These are phyloP conservation scores for Athene cunicularia DNA, from an alignment of 2,113 vertebrate genomes.

Conservation along the genomic window DNA sequence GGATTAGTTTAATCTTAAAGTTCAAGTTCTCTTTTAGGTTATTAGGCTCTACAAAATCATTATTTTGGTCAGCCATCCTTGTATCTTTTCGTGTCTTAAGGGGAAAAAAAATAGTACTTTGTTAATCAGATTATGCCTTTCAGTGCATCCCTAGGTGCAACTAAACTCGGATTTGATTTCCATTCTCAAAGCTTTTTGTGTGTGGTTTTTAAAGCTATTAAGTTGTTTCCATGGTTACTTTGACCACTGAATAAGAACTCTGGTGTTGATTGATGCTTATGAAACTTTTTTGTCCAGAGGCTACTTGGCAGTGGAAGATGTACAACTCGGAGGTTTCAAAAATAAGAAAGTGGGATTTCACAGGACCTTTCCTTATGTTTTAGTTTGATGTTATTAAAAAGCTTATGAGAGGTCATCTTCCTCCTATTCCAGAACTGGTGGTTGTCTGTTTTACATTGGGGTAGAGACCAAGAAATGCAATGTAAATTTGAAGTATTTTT, in stretches of 20 bases:
- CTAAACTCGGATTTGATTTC: conserved; percentile 20
- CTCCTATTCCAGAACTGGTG: not conserved
- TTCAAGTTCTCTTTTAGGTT: conserved; percentile 22
- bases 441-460: not conserved
- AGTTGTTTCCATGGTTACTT: conserved; percentile 50
- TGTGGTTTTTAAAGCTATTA: not conserved
- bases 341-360: not conserved
- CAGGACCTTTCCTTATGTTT: not conserved
- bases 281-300: not conserved
- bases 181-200: not conserved
- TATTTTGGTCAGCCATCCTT: not conserved
- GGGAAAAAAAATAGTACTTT: not conserved
- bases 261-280: not conserved
- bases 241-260: not conserved
- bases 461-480: not conserved
- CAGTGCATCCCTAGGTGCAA: not conserved
- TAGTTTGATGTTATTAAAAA: not conserved
- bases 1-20: conserved; percentile 44
- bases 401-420: not conserved
- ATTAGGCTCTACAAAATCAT: not conserved
- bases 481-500: not conserved
- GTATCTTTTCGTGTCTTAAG: not conserved
- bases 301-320: not conserved
- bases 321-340: not conserved
- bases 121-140: conserved; percentile 54